These are phyloP conservation scores for Pavo muticus DNA, from an alignment of 2,113 vertebrate genomes.

Conservation along the genomic window DNA sequence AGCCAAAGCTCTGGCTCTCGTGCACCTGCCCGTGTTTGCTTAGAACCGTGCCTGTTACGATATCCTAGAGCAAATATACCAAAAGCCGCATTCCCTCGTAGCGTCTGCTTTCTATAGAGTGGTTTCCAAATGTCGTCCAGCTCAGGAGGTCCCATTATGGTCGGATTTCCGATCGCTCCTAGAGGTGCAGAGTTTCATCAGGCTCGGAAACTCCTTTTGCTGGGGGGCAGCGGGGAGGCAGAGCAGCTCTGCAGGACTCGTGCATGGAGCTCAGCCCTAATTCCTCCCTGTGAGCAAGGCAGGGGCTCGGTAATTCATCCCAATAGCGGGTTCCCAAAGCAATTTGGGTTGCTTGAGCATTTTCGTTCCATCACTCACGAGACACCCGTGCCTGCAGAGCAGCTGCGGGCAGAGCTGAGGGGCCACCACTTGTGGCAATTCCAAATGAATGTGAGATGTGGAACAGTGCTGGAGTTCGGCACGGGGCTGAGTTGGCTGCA, in stretches of 20 bases:
- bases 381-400: background rate
- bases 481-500: rapidly evolving
- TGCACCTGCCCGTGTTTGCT: background rate
- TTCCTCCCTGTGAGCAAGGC: background rate
- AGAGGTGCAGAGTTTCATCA: background rate
- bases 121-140: background rate
- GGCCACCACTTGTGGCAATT: rapidly evolving
- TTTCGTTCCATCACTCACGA: background rate
- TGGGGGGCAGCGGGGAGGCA: background rate
- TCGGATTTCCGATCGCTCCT: background rate
- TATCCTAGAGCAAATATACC: constrained; percentile 57
- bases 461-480: rapidly evolving
- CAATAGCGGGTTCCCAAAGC: background rate
- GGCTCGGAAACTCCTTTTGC: background rate
- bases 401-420: background rate
- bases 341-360: rapidly evolving
- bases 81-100: constrained; percentile 21
- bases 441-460: rapidly evolving
- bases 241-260: background rate
- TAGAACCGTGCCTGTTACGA: constrained; percentile 25
- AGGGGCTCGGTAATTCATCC: rapidly evolving
- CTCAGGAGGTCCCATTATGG: rapidly evolving
- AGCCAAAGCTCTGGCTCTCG: background rate
- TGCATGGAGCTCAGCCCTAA: rapidly evolving
- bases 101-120: background rate